These are phyloP conservation scores for Ptilonorhynchus violaceus DNA, from an alignment of 2,113 vertebrate genomes.

Conservation along the genomic window DNA sequence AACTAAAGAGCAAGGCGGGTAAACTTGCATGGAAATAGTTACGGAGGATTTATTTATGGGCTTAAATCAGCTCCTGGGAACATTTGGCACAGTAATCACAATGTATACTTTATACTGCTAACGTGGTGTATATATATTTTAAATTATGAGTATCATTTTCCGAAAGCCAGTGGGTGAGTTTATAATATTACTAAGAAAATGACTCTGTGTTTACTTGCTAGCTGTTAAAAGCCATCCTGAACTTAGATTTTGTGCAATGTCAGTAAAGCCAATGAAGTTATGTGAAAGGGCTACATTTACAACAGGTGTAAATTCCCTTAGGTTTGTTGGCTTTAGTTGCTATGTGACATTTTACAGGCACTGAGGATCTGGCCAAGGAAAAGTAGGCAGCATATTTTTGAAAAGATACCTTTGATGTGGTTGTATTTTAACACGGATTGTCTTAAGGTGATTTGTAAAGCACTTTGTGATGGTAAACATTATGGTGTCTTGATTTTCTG, in stretches of 20 bases:
- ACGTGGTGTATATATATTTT: background rate
- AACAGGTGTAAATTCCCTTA: background rate
- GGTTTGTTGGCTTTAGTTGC: background rate
- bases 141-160: background rate
- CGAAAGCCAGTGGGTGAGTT: background rate
- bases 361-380: background rate
- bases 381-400: background rate
- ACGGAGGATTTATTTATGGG: background rate
- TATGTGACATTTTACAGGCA: background rate
- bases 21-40: background rate
- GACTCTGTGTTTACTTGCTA: background rate
- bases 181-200: background rate
- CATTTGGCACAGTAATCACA: background rate
- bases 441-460: constrained; percentile 38
- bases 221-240: background rate
- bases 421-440: background rate
- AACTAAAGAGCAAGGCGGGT: background rate
- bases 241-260: background rate
- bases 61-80: background rate
- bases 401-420: background rate
- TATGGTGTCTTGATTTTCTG: background rate
- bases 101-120: background rate
- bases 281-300: background rate
- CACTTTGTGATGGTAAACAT: constrained; percentile 33
- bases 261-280: background rate